Conservation (phyloP, 2,888 invertebrate species). For the Cloeon dipterum region DNA sequence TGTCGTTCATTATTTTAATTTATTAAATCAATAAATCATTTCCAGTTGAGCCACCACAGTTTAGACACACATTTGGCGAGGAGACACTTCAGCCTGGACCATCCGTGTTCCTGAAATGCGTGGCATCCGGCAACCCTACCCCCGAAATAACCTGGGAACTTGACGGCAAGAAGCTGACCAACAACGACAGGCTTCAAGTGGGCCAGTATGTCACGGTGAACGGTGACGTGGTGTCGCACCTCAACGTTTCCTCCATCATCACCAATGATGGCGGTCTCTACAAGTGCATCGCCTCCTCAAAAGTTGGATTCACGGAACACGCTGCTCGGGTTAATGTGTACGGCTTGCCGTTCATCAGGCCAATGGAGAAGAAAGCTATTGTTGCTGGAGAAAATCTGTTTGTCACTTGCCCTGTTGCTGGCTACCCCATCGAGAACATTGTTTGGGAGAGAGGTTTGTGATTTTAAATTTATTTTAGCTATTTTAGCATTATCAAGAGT, state of each 20-base stretch:
- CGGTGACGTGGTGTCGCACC: slow-evolving; percentile 68
- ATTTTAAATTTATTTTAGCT: slow-evolving; percentile 1
- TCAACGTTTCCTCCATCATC: slow-evolving; percentile 72
- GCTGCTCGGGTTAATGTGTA: slow-evolving; percentile 72
- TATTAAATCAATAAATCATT: slow-evolving; percentile 2
- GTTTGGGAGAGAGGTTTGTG: slow-evolving; percentile 81
- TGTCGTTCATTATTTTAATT: slow-evolving; percentile 3
- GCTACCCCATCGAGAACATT: slow-evolving; percentile 80
- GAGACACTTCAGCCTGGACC: slow-evolving; percentile 80
- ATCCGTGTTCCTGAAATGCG: slow-evolving; percentile 70
- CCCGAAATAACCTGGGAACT: slow-evolving; percentile 86
- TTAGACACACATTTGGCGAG: slow-evolving; percentile 67
- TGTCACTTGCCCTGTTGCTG: slow-evolving; percentile 84
- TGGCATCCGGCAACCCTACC: slow-evolving; percentile 83
- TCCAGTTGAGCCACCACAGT: slow-evolving; percentile 68
- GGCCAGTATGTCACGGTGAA: slow-evolving; percentile 18
- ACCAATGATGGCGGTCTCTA: slow-evolving; percentile 84
- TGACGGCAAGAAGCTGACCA: slow-evolving; percentile 61
- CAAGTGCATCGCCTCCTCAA: slow-evolving; percentile 55
- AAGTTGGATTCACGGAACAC: slow-evolving; percentile 70
- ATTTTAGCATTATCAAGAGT: not conserved
- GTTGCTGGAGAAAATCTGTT: slow-evolving; percentile 75
- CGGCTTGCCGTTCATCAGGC: slow-evolving; percentile 69
- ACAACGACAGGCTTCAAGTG: slow-evolving; percentile 30
- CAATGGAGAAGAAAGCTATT: slow-evolving; percentile 83